These are phyloP conservation scores for Limnephilus auricula DNA, from an alignment of 2,888 invertebrate genomes.

Conservation along the genomic window DNA sequence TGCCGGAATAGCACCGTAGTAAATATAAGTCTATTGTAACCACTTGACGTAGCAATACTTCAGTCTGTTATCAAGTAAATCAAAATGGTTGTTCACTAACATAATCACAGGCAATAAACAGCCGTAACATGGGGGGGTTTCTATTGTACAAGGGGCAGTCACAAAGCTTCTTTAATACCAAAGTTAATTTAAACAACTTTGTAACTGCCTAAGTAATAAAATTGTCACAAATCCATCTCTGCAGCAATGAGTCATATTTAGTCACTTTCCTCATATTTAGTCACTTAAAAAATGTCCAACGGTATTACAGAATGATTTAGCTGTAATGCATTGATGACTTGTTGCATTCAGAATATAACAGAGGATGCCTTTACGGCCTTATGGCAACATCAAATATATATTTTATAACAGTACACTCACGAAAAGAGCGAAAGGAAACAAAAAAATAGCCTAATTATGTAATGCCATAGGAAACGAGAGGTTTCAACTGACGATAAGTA, in stretches of 20 bases:
- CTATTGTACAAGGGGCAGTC: conserved; percentile 21
- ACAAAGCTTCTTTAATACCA: not conserved
- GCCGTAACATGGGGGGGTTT: conserved; percentile 5
- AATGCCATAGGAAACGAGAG: conserved; percentile 6
- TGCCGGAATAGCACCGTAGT: conserved; percentile 56
- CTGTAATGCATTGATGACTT: not conserved
- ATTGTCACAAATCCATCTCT: not conserved
- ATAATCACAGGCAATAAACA: conserved; percentile 42
- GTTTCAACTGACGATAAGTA: conserved; percentile 21
- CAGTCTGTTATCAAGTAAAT: conserved; percentile 44
- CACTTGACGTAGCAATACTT: conserved; percentile 6
- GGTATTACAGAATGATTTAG: not conserved
- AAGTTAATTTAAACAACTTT: not conserved
- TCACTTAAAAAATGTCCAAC: no score
- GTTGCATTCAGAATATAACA: not conserved
- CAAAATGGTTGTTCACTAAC: conserved; percentile 40
- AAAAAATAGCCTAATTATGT: not conserved
- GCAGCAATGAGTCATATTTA: no score
- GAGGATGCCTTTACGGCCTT: conserved; percentile 14
- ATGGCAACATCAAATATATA: conserved; percentile 44
- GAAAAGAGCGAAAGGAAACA: not conserved
- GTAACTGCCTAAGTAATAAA: not conserved
- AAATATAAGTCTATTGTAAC: conserved; percentile 44
- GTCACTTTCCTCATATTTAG: not conserved
- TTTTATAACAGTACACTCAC: not conserved